Evolutionary conservation across 1,140 invertebrate genomes (phyloP).

Genomic region (Branchinecta lindahli): DNA sequence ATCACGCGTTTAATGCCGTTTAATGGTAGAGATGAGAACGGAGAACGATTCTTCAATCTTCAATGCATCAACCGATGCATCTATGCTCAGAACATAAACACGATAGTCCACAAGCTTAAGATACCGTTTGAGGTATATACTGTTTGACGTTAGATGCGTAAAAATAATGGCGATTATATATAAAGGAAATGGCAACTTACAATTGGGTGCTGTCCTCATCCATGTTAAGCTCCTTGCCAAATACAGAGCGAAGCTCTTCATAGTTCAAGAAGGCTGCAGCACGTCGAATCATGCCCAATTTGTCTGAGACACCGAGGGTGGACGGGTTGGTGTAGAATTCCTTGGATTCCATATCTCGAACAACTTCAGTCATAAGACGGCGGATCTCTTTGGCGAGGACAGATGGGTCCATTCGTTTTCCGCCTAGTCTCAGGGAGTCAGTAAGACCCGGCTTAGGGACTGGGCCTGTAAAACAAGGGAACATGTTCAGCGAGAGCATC

Average conservation of each 20-base stretch:
- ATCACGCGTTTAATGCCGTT: too few species aligned
- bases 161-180: too few species aligned
- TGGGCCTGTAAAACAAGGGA: neutral
- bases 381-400: slow-evolving; percentile 15
- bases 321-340: slow-evolving; percentile 18
- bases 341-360: slow-evolving; percentile 18
- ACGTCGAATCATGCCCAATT: slow-evolving; percentile 17
- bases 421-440: neutral
- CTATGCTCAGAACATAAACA: too few species aligned
- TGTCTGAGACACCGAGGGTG: slow-evolving; percentile 11
- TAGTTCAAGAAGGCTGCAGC: slow-evolving; percentile 18
- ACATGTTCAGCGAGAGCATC: too few species aligned
- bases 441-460: neutral
- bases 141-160: too few species aligned
- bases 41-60: too few species aligned
- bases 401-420: neutral
- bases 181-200: slow-evolving; percentile 12
- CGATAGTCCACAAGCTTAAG: too few species aligned
- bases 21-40: too few species aligned
- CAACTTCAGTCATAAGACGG: slow-evolving; percentile 17
- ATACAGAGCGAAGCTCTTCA: slow-evolving; percentile 14
- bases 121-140: too few species aligned
- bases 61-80: too few species aligned
- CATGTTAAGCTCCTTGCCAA: slow-evolving; percentile 12
- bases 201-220: slow-evolving; percentile 14